Base-by-base conservation (phyloP, 2,797 vertebrate genomes). In the Lithobates sylvaticus region DNA sequence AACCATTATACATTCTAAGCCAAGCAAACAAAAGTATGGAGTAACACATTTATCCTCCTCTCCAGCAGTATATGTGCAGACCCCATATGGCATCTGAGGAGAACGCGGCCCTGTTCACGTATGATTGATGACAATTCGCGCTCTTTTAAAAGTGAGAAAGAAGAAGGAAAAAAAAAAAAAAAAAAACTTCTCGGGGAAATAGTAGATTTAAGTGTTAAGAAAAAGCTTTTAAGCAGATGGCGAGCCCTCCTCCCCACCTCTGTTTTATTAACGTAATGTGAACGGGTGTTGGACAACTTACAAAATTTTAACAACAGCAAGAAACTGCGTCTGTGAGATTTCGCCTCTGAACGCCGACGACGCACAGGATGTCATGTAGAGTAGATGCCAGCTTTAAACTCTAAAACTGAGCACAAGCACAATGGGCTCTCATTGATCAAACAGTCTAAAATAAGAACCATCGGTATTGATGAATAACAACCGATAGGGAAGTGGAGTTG, bases 91-190 rank as follows among this genome's bases (percentile, higher is more conserved):
- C 29, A 44, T 86, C 69, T 86, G 89, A 86, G 92, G 88, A 73
- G 89, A 70, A 10, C 58, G 47, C 47, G 61, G 86, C 81, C 81
- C 54, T 78, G 13, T 82, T 91, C 92, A 91, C 91, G 88, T 92
- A 91, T 2, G 87, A 88, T 90, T 94, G 94, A 93, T 91, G 93
- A 93, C 93, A 91, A 94, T 93, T 93, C 70, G 34, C 69, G 68
- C 29, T 81, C 67, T 47, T 83, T 76, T 78, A 81, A 73, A 39
- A 58, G 64, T 18, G 39, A 65, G 50, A 72, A 9, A 73, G 69
- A 68, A 67, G 13, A 4, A 58, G n/a, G n/a, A n/a, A n/a, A n/a
- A 61, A 23, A 61, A 23, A 58, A 47, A 29, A 29, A 29, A 29
- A 61, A 36, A 70, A 47, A 81, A 84, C 39, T 84, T 84, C 76